Conservation (phyloP, 2,797 vertebrate genomes). For the Aplochiton taeniatus region DNA sequence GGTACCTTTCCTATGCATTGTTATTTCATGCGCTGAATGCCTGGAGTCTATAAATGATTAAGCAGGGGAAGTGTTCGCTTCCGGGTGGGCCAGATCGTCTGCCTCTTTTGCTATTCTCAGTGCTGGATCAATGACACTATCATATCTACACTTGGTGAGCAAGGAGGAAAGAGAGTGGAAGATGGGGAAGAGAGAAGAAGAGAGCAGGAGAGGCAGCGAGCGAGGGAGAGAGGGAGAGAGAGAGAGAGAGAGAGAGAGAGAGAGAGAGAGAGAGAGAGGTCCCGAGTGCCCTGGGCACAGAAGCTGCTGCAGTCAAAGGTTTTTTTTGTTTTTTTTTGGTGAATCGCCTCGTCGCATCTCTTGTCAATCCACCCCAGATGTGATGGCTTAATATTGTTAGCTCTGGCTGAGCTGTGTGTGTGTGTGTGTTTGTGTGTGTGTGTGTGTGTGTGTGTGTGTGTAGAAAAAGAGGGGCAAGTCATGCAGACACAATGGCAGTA, state of each 20-base stretch:
- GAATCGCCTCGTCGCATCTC: constrained; percentile 47
- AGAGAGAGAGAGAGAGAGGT: background rate
- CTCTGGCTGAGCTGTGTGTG: constrained; percentile 44
- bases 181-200: constrained; percentile 5
- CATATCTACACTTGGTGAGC: constrained; percentile 21
- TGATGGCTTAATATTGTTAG: constrained; percentile 69
- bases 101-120: background rate
- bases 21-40: no score
- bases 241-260: background rate
- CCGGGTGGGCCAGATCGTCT: no score
- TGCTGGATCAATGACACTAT: constrained; percentile 28
- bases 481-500: constrained; percentile 55
- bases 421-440: constrained; percentile 20
- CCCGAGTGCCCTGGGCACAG: background rate
- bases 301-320: constrained; percentile 22
- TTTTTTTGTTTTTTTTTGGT: constrained; percentile 41
- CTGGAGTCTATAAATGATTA: no score
- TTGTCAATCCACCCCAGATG: constrained; percentile 62
- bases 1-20: no score
- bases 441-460: constrained; percentile 22
- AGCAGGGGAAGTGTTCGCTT: no score
- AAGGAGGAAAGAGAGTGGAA: constrained; percentile 17
- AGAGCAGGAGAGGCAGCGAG: background rate
- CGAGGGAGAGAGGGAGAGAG: constrained; percentile 1
- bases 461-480: constrained; percentile 29